phyloP scores from a whole-genome alignment of 2,888 invertebrate genomes.

The Noctua janthe region DNA sequence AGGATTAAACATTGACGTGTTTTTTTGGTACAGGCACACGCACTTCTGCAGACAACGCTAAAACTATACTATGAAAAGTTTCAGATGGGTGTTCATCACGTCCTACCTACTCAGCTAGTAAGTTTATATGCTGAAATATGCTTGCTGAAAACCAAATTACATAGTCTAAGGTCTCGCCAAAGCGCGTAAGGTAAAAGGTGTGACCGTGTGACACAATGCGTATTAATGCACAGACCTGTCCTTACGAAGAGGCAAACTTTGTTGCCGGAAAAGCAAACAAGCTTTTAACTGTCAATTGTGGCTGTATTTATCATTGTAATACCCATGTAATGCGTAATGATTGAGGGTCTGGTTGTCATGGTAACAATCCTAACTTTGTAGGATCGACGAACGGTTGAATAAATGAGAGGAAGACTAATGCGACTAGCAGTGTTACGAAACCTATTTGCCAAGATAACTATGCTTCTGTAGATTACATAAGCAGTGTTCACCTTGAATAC shows the following conservation, averaged over 20 bases:
- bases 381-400: neutral
- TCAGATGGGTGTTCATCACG: too few relatives aligned
- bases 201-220: neutral
- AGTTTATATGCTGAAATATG: neutral
- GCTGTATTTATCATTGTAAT: neutral
- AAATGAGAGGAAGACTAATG: neutral
- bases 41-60: too few relatives aligned
- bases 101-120: too few relatives aligned
- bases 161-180: neutral
- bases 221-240: neutral
- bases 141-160: neutral
- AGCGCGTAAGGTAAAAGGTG: neutral
- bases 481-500: neutral
- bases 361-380: neutral
- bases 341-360: neutral
- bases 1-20: neutral
- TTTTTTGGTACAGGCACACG: neutral
- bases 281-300: neutral
- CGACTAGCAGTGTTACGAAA: neutral
- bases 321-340: neutral
- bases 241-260: neutral
- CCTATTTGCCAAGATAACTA: neutral
- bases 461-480: neutral
- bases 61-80: too few relatives aligned
- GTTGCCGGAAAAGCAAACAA: neutral